A percentile compares a stretch with the other conserved stretches of the same genome.
phyloP scores from a whole-genome alignment of 2,797 vertebrate species.

The Ctenopoma multispine region DNA sequence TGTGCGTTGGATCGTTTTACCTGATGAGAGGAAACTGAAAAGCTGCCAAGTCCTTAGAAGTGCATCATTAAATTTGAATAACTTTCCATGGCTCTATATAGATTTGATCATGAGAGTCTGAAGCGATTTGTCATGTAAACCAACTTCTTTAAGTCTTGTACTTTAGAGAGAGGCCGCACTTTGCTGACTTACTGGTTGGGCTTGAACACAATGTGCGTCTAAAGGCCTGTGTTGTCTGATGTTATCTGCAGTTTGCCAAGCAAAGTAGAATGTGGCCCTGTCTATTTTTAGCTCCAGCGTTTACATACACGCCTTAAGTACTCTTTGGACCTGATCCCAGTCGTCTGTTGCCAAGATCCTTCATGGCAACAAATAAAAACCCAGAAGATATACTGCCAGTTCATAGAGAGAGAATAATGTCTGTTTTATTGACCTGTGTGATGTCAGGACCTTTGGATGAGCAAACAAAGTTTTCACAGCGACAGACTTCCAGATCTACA shows the following conservation, averaged over 20 bases:
- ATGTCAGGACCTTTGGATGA: constrained; percentile 10
- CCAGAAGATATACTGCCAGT: constrained; percentile 52
- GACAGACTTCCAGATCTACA: constrained; percentile 11
- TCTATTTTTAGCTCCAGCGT: constrained; percentile 65
- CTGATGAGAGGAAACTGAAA: not conserved
- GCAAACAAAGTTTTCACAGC: not conserved
- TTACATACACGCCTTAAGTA: constrained; percentile 67
- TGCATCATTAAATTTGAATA: constrained; percentile 21
- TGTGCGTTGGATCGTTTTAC: not conserved
- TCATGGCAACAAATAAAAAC: constrained; percentile 55
- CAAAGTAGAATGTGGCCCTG: constrained; percentile 29
- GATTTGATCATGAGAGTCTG: constrained; percentile 3
- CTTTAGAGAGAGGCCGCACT: not conserved
- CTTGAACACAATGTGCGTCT: constrained; percentile 11
- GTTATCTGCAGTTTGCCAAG: constrained; percentile 28
- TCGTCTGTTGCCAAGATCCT: constrained; percentile 47
- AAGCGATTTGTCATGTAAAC: constrained; percentile 15
- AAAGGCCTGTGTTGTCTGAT: constrained; percentile 32
- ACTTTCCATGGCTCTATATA: not conserved
- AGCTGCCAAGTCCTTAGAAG: constrained; percentile 37
- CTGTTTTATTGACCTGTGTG: constrained; percentile 14
- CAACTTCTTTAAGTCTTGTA: constrained; percentile 3
- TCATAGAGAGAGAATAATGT: constrained; percentile 13
- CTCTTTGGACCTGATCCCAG: constrained; percentile 50
- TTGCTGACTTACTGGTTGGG: not conserved